phyloP scores from a whole-genome alignment of 1,140 invertebrate species.

The Bombyx mandarina region DNA sequence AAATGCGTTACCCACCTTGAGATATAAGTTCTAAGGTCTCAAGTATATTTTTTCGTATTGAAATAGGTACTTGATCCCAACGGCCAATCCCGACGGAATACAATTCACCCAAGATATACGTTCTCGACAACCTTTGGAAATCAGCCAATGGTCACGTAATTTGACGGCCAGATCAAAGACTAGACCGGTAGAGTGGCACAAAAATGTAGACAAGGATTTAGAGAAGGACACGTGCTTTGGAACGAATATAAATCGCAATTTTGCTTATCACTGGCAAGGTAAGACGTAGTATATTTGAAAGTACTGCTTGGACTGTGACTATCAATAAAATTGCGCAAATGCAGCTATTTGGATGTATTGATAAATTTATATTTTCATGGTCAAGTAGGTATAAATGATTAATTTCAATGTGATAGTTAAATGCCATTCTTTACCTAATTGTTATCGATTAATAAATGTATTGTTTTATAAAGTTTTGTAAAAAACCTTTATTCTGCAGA shows the following conservation, averaged over 20 bases:
- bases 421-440: too few relatives aligned
- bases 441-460: too few relatives aligned
- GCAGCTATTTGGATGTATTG: too few relatives aligned
- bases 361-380: too few relatives aligned
- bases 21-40: too few relatives aligned
- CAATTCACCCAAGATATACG: conserved; percentile 39
- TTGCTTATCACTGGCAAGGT: conserved; percentile 64
- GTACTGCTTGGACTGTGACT: too few relatives aligned
- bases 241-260: conserved; percentile 56
- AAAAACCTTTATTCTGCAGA: conserved; percentile 26
- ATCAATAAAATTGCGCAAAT: too few relatives aligned
- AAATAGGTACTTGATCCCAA: conserved; percentile 49
- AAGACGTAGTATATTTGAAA: background rate
- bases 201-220: conserved; percentile 40
- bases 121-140: conserved; percentile 20
- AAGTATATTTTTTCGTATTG: background rate
- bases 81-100: conserved; percentile 49
- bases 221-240: conserved; percentile 36
- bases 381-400: too few relatives aligned
- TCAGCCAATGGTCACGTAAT: conserved; percentile 33
- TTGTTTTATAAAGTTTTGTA: background rate
- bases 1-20: too few relatives aligned
- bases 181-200: conserved; percentile 41
- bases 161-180: conserved; percentile 23
- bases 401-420: too few relatives aligned